Conservation (phyloP, 1,140 invertebrate species). For the Pemphigus obesinymphae region DNA sequence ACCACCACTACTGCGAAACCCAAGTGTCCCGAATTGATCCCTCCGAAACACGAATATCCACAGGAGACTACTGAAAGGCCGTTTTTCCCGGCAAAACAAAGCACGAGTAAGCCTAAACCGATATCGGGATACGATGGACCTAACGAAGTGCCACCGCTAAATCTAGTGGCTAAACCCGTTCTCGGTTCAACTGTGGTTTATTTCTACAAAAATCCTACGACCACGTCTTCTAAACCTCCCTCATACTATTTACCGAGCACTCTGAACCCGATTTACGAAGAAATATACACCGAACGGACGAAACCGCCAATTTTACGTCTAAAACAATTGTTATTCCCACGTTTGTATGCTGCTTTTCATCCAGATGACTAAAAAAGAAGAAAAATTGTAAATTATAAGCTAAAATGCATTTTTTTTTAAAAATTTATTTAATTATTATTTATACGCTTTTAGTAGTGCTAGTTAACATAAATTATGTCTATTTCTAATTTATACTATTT, state of each 20-base stretch:
- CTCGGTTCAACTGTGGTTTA: neutral
- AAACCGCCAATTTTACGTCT: slow-evolving; percentile 1
- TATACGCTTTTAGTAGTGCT: neutral
- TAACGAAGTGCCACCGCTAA: neutral
- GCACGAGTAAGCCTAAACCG: neutral
- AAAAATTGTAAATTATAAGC: neutral
- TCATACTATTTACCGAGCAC: neutral
- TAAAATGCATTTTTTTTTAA: no score
- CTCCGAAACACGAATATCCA: neutral
- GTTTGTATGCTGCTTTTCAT: slow-evolving; percentile 22
- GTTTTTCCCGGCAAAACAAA: neutral
- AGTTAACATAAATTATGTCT: neutral
- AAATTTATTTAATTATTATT: neutral
- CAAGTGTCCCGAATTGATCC: neutral
- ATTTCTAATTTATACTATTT: neutral
- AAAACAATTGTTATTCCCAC: slow-evolving; percentile 28
- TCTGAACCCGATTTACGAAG: neutral
- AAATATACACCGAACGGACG: neutral
- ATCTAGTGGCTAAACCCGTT: neutral
- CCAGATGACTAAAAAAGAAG: neutral
- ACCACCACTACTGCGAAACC: neutral
- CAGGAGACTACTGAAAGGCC: neutral
- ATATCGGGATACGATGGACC: slow-evolving; percentile 9
- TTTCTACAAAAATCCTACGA: neutral
- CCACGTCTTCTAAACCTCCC: neutral